Conservation (phyloP, 2,113 vertebrate genomes). For the Tricholaema leucomelas region DNA sequence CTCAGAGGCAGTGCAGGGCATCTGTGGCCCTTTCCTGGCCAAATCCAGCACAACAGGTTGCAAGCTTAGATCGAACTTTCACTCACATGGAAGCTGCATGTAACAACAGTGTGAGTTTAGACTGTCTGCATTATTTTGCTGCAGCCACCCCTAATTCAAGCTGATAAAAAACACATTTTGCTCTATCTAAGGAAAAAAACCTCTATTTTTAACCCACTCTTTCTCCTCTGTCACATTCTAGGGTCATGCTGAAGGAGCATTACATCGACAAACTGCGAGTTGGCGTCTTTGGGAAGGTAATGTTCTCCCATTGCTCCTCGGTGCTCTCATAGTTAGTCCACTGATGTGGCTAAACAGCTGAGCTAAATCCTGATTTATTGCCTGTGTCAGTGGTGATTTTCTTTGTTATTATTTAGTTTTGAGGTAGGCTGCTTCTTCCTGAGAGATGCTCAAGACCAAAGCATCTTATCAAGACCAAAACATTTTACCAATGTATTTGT, state of each 20-base stretch:
- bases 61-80: not conserved
- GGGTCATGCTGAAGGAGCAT: slow-evolving; percentile 81
- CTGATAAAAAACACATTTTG: not conserved
- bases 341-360: not conserved
- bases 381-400: not conserved
- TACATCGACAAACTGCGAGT: slow-evolving; percentile 88
- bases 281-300: slow-evolving; percentile 94
- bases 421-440: not conserved
- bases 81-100: not conserved
- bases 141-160: not conserved
- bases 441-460: not conserved
- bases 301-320: not conserved
- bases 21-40: not conserved
- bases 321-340: not conserved
- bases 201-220: not conserved
- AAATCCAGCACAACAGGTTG: not conserved
- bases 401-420: not conserved
- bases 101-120: rapidly evolving
- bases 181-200: not conserved
- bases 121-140: not conserved
- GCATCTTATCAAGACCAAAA: not conserved
- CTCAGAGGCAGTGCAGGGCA: not conserved
- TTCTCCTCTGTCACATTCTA: slow-evolving; percentile 59
- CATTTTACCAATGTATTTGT: not conserved
- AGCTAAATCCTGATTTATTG: not conserved